Percentiles rank a stretch among this genome's conserved stretches.
These are phyloP conservation scores for Copidosoma floridanum DNA, from an alignment of 1,140 invertebrate genomes.

Conservation along the genomic window DNA sequence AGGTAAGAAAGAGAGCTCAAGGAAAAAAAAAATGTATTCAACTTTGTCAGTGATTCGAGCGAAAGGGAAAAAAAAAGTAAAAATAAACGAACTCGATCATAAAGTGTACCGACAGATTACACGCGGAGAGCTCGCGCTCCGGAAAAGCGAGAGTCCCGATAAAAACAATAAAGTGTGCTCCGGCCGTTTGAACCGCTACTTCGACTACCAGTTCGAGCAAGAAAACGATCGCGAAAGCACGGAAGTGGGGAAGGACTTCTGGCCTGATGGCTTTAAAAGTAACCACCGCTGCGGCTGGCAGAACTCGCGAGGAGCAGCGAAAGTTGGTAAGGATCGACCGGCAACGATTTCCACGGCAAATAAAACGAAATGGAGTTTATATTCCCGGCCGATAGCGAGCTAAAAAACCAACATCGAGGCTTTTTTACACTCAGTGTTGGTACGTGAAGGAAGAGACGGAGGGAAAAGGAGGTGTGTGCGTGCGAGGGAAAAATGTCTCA, in stretches of 20 bases:
- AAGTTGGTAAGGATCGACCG: constrained; percentile 1
- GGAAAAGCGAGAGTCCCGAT: constrained; percentile 5
- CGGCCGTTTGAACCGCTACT: background rate
- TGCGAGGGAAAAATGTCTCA: too few species aligned
- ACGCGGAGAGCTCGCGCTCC: background rate
- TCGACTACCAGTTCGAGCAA: too few species aligned
- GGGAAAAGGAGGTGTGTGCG: too few species aligned
- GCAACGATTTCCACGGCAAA: too few species aligned
- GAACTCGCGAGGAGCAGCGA: background rate
- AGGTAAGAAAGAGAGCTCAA: too few species aligned
- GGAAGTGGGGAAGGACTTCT: background rate
- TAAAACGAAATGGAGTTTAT: constrained; percentile 36
- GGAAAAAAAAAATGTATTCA: too few species aligned
- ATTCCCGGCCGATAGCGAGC: constrained; percentile 32
- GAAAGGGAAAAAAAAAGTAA: too few species aligned
- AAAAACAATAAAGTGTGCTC: constrained; percentile 16
- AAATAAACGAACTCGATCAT: background rate
- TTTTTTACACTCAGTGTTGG: too few species aligned
- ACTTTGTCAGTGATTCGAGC: too few species aligned
- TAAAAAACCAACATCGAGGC: too few species aligned
- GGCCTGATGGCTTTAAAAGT: constrained; percentile 32
- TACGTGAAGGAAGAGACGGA: too few species aligned
- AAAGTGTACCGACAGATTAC: background rate
- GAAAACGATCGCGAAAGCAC: too few species aligned
- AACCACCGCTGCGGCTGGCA: constrained; percentile 17